Base-by-base conservation (phyloP, 2,797 vertebrate species). In the Nannoperca obscura region DNA sequence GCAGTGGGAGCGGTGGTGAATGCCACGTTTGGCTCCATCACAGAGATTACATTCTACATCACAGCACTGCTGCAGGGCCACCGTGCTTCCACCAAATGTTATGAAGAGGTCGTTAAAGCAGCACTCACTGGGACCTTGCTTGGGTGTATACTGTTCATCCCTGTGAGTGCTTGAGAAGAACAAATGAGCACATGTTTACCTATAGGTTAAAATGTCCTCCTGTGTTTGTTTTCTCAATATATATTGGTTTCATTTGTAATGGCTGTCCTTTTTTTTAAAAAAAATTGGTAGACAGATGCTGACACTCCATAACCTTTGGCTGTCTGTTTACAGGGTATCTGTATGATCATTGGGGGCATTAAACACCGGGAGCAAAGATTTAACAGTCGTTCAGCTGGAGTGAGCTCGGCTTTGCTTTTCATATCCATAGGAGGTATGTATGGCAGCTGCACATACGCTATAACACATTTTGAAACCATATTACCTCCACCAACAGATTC, bases 21-120 rank as follows among this genome's bases (percentile, higher is more conserved):
- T 0, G 97, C 97, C 9, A 97, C 97, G 0, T 97, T 97, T 0
- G 97, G 97, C 69, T 98, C 97, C 88, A 96, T 97, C 89, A 96
- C 96, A 0, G 97, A 98, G 91, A 95, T 98, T 86, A 97, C 97
- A 3, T 97, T 98, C 90, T 97, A 97, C 93, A 97, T 98, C 95
- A 96, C 96, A 0, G 97, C 97, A 0, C 92, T 98, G 76, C 94
- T 97, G 73, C 96, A 95, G 83, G 97, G 97, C 19, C 91, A 94
- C 0, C 92, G 88, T 0, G 93, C 95, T 0, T 93, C 78, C 72
- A 96, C 86, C 89, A 95, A 93, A 80, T 97, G 97, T 86, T 97
- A 97, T 0, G 97, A 96, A 0, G 97, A 97, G 89, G 91, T 97
- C 0, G 97, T 97, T 9, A 97, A 98, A 86, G 94, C 96, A 0